phyloP scores from a whole-genome alignment of 2,888 invertebrate species.

The Macaria notata region DNA sequence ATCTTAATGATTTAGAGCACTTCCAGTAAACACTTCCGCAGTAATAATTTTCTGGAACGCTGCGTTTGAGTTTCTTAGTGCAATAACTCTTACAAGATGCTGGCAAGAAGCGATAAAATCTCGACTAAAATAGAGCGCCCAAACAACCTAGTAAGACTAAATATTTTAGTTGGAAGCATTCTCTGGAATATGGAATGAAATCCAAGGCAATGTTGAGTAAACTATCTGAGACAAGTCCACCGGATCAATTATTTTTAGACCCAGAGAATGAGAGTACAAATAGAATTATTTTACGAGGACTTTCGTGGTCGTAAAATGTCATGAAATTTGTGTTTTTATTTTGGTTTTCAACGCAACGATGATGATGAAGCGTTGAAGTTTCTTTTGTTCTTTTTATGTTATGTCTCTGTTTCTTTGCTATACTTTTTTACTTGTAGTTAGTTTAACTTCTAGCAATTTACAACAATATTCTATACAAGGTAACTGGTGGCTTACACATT shows the following conservation, averaged over 20 bases:
- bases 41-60: not conserved
- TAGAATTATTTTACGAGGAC: not conserved
- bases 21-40: slow-evolving; percentile 16
- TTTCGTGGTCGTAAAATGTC: not conserved
- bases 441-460: too few species aligned
- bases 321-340: too few species aligned
- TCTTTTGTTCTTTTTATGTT: too few species aligned
- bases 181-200: slow-evolving; percentile 9
- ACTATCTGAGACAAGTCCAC: slow-evolving; percentile 3
- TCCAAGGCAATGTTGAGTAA: slow-evolving; percentile 3
- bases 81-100: slow-evolving; percentile 11
- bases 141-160: slow-evolving; percentile 10
- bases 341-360: too few species aligned
- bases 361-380: too few species aligned
- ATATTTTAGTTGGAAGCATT: slow-evolving; percentile 9
- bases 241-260: slow-evolving; percentile 9
- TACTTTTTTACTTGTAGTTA: too few species aligned
- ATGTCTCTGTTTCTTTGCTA: too few species aligned
- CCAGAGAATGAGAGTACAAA: slow-evolving; percentile 1
- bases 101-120: slow-evolving; percentile 5
- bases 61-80: slow-evolving; percentile 11
- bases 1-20: slow-evolving; percentile 14
- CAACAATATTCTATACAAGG: too few species aligned
- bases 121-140: slow-evolving; percentile 14
- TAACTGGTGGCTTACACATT: too few species aligned